These are phyloP conservation scores for Leptinotarsa juncta DNA, from an alignment of 2,888 invertebrate genomes.

Conservation along the genomic window DNA sequence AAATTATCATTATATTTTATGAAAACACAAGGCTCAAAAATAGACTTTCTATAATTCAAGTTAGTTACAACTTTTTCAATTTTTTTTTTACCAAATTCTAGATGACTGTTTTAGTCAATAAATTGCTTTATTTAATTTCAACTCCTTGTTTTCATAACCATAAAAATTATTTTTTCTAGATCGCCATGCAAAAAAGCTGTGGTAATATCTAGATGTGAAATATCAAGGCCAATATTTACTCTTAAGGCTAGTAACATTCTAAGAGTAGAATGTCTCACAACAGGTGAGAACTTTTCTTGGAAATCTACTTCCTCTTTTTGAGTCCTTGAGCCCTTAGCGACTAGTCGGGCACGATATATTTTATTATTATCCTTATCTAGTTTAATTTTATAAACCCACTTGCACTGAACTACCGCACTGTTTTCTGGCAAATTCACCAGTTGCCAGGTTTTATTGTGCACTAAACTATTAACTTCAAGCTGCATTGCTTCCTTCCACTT, in stretches of 20 bases:
- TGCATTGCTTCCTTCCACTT: background rate
- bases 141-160: constrained; percentile 38
- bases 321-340: constrained; percentile 43
- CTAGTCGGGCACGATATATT: constrained; percentile 42
- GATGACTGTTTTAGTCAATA: constrained; percentile 35
- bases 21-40: background rate
- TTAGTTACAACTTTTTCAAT: background rate
- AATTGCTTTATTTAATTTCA: constrained; percentile 38
- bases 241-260: constrained; percentile 46
- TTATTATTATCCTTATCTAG: constrained; percentile 34
- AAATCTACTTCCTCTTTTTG: constrained; percentile 42
- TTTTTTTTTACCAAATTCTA: background rate
- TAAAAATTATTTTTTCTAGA: constrained; percentile 44
- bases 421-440: constrained; percentile 29
- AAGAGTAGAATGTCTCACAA: constrained; percentile 41
- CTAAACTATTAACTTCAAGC: background rate
- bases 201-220: constrained; percentile 46
- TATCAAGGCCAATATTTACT: constrained; percentile 41
- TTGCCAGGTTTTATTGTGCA: constrained; percentile 41
- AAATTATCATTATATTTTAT: background rate
- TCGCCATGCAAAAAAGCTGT: constrained; percentile 48
- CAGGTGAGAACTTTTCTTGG: constrained; percentile 45
- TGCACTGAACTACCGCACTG: constrained; percentile 39
- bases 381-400: constrained; percentile 44
- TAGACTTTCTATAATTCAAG: background rate